Evolutionary conservation across 2,797 vertebrate species (phyloP).

Genomic region (Esox masquinongy): DNA sequence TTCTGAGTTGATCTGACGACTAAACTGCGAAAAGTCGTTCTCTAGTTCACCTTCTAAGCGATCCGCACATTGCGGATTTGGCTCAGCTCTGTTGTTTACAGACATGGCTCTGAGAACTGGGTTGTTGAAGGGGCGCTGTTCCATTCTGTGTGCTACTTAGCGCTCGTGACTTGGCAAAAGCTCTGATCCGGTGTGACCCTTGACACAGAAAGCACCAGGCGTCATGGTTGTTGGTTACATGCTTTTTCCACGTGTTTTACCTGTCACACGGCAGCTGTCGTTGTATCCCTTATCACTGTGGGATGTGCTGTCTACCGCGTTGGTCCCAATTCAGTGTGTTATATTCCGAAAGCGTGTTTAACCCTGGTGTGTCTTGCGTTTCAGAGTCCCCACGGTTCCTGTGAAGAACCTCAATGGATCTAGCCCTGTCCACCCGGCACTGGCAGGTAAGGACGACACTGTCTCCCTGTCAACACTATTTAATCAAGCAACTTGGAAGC

Average conservation of each 20-base stretch:
- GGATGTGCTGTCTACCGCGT: conserved; percentile 39
- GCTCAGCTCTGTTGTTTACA: not conserved
- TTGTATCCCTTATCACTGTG: not conserved
- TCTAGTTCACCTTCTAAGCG: too few relatives aligned
- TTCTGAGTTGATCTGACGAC: not conserved
- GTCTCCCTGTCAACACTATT: not conserved
- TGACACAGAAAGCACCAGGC: not conserved
- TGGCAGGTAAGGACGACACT: conserved; percentile 82
- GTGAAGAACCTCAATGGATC: conserved; percentile 96
- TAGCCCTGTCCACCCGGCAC: conserved; percentile 92
- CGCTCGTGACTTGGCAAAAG: conserved; percentile 50
- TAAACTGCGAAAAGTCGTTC: too few relatives aligned
- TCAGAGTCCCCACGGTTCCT: conserved; percentile 92
- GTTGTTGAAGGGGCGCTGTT: not conserved
- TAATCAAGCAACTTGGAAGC: not conserved
- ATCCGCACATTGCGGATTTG: too few relatives aligned
- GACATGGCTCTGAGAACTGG: not conserved
- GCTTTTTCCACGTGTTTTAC: not conserved
- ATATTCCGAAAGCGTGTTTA: not conserved
- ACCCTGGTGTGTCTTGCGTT: conserved; percentile 30
- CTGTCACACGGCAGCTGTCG: not conserved
- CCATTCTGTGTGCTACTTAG: conserved; percentile 9
- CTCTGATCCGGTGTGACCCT: conserved; percentile 37
- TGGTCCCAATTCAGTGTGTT: not conserved
- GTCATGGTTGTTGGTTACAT: not conserved